These are phyloP conservation scores for Metalampra italica DNA, from an alignment of 2,888 invertebrate species.

Conservation along the genomic window DNA sequence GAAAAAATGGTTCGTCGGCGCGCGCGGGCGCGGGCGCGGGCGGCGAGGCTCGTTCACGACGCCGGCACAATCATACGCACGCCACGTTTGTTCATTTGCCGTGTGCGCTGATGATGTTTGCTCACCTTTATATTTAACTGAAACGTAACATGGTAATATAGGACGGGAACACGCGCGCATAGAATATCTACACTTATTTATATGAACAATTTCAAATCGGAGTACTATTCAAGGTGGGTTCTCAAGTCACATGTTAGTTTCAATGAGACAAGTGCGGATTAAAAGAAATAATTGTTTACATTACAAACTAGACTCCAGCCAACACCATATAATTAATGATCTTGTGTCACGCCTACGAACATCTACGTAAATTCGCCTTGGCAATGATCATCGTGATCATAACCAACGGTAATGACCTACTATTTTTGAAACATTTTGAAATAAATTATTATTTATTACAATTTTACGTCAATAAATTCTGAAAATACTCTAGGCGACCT, in stretches of 20 bases:
- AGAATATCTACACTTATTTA: not conserved
- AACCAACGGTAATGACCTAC: constrained; percentile 61
- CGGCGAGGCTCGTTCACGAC: constrained; percentile 7
- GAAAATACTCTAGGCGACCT: not conserved
- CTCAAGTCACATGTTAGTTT: no score
- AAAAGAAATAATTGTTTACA: not conserved
- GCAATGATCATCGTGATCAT: constrained; percentile 59
- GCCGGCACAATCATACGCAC: constrained; percentile 68
- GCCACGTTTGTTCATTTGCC: constrained; percentile 58
- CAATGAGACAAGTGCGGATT: not conserved
- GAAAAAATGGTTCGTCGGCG: constrained; percentile 50
- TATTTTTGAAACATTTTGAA: constrained; percentile 44
- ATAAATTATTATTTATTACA: constrained; percentile 27
- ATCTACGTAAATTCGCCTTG: constrained; percentile 47
- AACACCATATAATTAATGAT: constrained; percentile 2
- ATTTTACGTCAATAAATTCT: constrained; percentile 2
- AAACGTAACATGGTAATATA: constrained; percentile 3
- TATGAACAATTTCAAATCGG: not conserved
- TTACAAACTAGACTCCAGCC: not conserved
- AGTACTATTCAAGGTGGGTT: no score
- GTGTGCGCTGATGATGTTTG: constrained; percentile 68
- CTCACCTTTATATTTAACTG: constrained; percentile 49
- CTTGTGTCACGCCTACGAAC: constrained; percentile 30
- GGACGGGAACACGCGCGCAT: not conserved
- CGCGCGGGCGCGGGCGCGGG: no score